phyloP scores from a whole-genome alignment of 2,888 invertebrate genomes.

The Acanthopleura granulata region DNA sequence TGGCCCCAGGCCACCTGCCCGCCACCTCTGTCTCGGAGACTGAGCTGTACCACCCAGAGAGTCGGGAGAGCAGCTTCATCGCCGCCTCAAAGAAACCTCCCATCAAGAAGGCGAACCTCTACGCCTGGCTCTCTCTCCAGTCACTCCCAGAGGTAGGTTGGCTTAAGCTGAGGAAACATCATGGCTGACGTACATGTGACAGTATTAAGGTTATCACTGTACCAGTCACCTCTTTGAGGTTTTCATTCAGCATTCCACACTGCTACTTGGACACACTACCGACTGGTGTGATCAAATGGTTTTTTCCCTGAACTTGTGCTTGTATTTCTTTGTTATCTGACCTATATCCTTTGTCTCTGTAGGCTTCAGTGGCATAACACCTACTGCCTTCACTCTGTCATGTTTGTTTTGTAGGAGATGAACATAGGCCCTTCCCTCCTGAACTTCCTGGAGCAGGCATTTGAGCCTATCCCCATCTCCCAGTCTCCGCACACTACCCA shows the following conservation, averaged over 20 bases:
- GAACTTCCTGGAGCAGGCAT: constrained; percentile 95
- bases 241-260: no score
- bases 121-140: constrained; percentile 96
- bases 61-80: not conserved
- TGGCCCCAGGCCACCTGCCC: not conserved
- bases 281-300: no score
- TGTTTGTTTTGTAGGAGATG: constrained; percentile 77
- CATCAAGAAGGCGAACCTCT: constrained; percentile 85
- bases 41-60: not conserved
- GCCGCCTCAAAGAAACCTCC: not conserved
- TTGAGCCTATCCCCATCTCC: constrained; percentile 88
- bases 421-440: constrained; percentile 97
- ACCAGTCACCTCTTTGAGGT: no score
- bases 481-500: constrained; percentile 33
- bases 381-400: no score
- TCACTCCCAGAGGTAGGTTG: constrained; percentile 84
- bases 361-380: no score
- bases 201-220: no score
- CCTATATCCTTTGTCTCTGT: no score
- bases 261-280: no score
- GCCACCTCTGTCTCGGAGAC: not conserved
- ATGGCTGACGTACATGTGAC: no score
- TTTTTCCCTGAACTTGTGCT: no score
- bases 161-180: no score
- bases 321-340: no score